Evolutionary conservation across 2,113 vertebrate genomes (phyloP).

Genomic region (Ceuthmochares aereus): DNA sequence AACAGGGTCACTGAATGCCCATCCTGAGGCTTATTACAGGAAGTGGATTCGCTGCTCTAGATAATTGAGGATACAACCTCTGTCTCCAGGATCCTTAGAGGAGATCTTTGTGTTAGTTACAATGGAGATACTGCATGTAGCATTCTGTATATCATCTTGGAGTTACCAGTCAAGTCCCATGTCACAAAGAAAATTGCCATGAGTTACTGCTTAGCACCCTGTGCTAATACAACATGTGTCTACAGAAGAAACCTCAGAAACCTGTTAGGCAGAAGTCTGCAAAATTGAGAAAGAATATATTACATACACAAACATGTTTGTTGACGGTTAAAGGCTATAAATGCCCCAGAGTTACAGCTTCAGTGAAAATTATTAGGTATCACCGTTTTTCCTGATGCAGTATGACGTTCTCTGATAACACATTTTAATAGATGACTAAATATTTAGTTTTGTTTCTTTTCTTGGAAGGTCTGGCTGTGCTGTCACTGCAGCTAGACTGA

Average conservation of each 20-base stretch:
- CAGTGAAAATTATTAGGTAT: neutral
- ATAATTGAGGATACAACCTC: neutral
- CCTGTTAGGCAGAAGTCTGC: neutral
- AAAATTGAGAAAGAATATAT: neutral
- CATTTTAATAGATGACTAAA: constrained; percentile 6
- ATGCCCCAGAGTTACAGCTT: neutral
- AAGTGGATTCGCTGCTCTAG: neutral
- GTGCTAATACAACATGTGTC: neutral
- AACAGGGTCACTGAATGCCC: neutral
- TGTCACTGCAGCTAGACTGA: constrained; percentile 11
- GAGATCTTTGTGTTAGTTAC: neutral
- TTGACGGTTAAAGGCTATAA: neutral
- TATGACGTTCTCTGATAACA: neutral
- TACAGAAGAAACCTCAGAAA: neutral
- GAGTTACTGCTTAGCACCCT: neutral
- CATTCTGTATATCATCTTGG: neutral
- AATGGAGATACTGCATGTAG: rapidly evolving
- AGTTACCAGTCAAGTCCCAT: neutral
- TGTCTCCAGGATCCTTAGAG: neutral
- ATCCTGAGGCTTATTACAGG: neutral
- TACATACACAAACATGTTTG: neutral
- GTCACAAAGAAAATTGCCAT: neutral
- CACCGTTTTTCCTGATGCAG: neutral
- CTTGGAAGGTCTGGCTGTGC: neutral
- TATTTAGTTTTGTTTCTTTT: constrained; percentile 16